Evolutionary conservation across 2,113 vertebrate species (phyloP), one percentile per base, ranked within the genome.

Genomic region (Daboia siamensis): DNA sequence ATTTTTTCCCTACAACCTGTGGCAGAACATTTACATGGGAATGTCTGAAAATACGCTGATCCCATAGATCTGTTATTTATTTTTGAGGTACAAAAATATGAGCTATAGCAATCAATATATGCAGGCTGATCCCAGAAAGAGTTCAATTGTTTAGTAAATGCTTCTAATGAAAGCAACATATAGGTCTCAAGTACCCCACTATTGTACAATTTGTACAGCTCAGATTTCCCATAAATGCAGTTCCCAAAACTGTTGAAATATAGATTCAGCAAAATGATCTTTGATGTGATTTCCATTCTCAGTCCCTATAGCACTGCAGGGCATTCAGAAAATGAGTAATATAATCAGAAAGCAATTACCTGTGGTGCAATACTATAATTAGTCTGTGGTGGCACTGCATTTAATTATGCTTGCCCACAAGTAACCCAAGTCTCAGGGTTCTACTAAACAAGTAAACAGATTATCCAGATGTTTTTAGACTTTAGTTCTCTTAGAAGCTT

Each of bases 11-110:
- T 88, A 33, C 51, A 51, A 92, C 26, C 86, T 24, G 44, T 56
- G 88, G 69, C 74, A 88, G 88, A 92, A 56, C n/a, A 88, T 88
- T 92, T 92, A 88, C 88, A 48, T 88, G 74, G 69, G 23, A 88
- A 69, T 23, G 57, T 80, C 48, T 55, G 52, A 13, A 80, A 74
- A 92, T 92, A 56, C 48, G 86, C 91, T 92, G 86, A 92, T 24
- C n/a, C n/a, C 44, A 51, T 88, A 44, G 48, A 29, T 80, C 33
- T 87, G 1, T 61, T 87, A 48, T 54, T 39, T 59, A 44, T 88
- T 92, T 88, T 55, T 59, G 23, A 91, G 48, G 23, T 39, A 88
- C 52, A 51, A 44, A 55, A 88, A 87, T n/a, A 69, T 92, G 51
- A 8, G 13, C 44, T 48, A 33, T 69, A 91, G 86, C 44, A 86